These are phyloP conservation scores for Epinephelus malabaricus DNA, from an alignment of 2,797 vertebrate species.

Conservation along the genomic window DNA sequence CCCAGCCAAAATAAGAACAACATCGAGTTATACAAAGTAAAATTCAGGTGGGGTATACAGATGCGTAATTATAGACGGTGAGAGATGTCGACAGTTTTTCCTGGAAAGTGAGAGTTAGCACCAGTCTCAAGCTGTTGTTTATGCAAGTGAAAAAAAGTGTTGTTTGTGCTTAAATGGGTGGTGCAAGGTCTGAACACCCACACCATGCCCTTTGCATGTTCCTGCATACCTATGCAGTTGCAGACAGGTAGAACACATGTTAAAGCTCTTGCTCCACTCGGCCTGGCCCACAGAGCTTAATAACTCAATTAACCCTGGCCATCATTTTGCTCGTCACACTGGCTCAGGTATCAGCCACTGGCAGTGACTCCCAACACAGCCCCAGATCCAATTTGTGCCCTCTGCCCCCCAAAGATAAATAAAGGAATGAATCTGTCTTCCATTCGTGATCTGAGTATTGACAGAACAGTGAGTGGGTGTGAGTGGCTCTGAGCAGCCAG, in stretches of 20 bases:
- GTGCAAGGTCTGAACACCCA: not conserved
- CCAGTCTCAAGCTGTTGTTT: conserved; percentile 2
- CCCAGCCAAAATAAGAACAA: not conserved
- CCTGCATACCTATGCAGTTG: conserved; percentile 12
- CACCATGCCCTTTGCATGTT: conserved; percentile 32
- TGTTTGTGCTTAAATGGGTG: not conserved
- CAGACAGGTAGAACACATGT: conserved; percentile 53
- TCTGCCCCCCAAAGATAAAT: conserved; percentile 75
- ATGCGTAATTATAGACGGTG: not conserved
- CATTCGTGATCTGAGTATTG: conserved; percentile 69
- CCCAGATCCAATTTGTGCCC: conserved; percentile 76
- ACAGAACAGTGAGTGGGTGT: conserved; percentile 67
- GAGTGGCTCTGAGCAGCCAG: conserved; percentile 52
- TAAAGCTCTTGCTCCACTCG: conserved; percentile 43
- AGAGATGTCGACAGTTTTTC: not conserved
- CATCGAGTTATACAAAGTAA: not conserved
- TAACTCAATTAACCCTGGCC: conserved; percentile 76
- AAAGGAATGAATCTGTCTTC: conserved; percentile 67
- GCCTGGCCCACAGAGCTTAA: conserved; percentile 56
- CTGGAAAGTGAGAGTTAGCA: not conserved
- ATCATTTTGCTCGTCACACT: conserved; percentile 64
- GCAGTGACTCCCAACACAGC: conserved; percentile 58
- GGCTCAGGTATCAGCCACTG: conserved; percentile 66
- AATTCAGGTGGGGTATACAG: not conserved
- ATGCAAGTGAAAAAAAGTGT: not conserved